phyloP scores from a whole-genome alignment of 92 coral and sea anemone genomes.

The Parazoanthus swiftii region DNA sequence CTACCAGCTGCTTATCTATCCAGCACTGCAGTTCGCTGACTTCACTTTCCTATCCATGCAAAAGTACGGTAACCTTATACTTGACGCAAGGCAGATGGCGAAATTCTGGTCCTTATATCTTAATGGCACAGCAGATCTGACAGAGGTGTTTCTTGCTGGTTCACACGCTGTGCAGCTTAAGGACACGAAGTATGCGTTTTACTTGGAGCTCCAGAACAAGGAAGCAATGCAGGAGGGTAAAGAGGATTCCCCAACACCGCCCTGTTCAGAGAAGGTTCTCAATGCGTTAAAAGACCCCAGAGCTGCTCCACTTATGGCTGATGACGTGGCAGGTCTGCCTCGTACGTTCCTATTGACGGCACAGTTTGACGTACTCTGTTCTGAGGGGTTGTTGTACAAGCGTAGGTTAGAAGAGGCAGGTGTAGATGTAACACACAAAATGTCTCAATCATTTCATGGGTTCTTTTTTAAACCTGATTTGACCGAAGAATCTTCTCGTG shows the following conservation, averaged over 20 bases:
- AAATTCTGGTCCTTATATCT: constrained; percentile 42
- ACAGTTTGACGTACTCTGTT: constrained; percentile 51
- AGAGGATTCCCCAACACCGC: neutral
- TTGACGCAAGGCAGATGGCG: constrained; percentile 8
- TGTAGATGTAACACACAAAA: constrained; percentile 46
- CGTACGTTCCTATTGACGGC: constrained; percentile 46
- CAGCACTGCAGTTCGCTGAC: constrained; percentile 41
- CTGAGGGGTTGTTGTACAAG: constrained; percentile 49
- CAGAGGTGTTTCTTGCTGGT: constrained; percentile 4
- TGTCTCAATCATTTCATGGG: constrained; percentile 41
- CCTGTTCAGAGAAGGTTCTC: constrained; percentile 32
- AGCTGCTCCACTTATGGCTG: constrained; percentile 54
- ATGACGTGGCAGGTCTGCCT: constrained; percentile 44
- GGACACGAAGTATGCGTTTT: constrained; percentile 32
- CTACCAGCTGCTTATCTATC: constrained; percentile 42
- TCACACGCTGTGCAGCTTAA: constrained; percentile 23
- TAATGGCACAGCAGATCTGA: constrained; percentile 25
- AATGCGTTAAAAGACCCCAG: constrained; percentile 45
- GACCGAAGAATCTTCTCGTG: constrained; percentile 5
- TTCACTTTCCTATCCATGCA: constrained; percentile 41
- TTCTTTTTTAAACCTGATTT: neutral
- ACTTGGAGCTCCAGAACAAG: neutral
- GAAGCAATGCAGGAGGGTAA: neutral
- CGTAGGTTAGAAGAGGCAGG: constrained; percentile 47
- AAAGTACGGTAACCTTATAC: neutral